These are phyloP conservation scores for Magallana nippona DNA, from an alignment of 2,888 invertebrate genomes.

Conservation along the genomic window DNA sequence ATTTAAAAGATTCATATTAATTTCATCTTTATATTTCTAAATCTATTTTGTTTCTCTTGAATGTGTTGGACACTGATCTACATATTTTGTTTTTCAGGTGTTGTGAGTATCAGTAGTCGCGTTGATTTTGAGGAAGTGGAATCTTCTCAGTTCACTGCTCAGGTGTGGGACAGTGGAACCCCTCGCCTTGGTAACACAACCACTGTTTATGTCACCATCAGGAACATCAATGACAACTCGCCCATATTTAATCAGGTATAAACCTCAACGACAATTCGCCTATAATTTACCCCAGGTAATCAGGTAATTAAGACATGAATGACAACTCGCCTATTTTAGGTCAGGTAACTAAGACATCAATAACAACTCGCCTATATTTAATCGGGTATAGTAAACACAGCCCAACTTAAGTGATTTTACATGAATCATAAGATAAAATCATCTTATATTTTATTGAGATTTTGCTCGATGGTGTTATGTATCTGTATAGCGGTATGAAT, in stretches of 20 bases:
- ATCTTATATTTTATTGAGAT: too few species aligned
- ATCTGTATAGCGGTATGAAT: not conserved
- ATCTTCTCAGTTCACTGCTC: constrained; percentile 88
- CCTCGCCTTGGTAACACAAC: constrained; percentile 91
- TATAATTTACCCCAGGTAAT: too few species aligned
- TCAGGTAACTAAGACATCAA: too few species aligned
- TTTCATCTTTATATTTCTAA: not conserved
- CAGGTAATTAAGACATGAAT: too few species aligned
- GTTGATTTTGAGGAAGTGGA: constrained; percentile 92
- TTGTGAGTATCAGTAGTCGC: constrained; percentile 87
- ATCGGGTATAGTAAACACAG: too few species aligned
- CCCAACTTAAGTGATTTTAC: too few species aligned
- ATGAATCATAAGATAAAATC: too few species aligned
- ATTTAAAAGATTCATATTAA: too few species aligned
- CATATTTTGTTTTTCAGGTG: constrained; percentile 82
- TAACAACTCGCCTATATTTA: too few species aligned
- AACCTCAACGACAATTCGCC: too few species aligned
- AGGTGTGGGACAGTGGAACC: constrained; percentile 92
- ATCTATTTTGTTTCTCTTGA: not conserved
- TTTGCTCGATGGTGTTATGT: too few species aligned
- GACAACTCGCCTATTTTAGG: too few species aligned
- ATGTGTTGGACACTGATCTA: not conserved
- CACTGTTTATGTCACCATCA: constrained; percentile 87
- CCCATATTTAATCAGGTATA: constrained; percentile 81
- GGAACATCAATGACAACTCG: constrained; percentile 93